phyloP scores from a whole-genome alignment of 2,888 invertebrate species.

The Oxyteleia sp. region DNA sequence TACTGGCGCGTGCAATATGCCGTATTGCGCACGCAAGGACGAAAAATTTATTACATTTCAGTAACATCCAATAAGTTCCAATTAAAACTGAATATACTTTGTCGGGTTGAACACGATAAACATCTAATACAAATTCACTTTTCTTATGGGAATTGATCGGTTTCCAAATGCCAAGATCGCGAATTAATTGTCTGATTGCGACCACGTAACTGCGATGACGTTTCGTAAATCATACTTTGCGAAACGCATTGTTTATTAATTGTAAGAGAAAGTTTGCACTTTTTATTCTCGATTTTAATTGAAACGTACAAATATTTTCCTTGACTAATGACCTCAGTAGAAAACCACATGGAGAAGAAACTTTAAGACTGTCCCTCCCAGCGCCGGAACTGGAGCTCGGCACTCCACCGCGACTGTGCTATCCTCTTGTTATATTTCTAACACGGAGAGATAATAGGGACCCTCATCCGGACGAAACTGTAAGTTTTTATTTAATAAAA shows the following conservation, averaged over 20 bases:
- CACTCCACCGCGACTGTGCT: conserved; percentile 92
- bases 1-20: no score
- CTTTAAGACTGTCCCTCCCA: conserved; percentile 90
- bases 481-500: conserved; percentile 85
- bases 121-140: no score
- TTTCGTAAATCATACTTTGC: neutral
- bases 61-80: no score
- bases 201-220: neutral
- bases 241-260: conserved; percentile 19
- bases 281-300: conserved; percentile 25
- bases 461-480: conserved; percentile 93
- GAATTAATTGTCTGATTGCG: conserved; percentile 6
- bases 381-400: conserved; percentile 91
- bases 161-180: neutral
- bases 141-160: no score
- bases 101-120: no score
- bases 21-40: no score
- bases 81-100: no score
- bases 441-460: conserved; percentile 90
- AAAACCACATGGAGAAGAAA: conserved; percentile 91
- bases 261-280: conserved; percentile 2
- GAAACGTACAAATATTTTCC: conserved; percentile 73
- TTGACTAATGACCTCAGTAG: conserved; percentile 88
- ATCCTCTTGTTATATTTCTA: conserved; percentile 93
- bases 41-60: no score